Conservation (phyloP, 30 jellyfish, hydroid and myxozoan species). For the Hydra vulgaris region DNA sequence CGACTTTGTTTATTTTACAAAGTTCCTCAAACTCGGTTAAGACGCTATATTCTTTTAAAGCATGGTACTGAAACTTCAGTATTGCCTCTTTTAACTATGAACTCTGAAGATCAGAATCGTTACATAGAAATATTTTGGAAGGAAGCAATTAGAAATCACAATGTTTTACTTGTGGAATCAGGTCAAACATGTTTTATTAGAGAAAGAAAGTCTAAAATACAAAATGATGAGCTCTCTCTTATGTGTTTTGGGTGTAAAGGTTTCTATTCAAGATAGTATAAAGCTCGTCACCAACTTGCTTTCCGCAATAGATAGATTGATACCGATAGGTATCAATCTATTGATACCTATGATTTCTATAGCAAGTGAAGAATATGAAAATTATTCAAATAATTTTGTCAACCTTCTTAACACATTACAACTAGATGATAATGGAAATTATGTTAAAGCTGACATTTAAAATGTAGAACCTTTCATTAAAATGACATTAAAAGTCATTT, state of each 20-base stretch:
- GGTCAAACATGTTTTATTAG: neutral
- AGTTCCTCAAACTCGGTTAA: conserved; percentile 1
- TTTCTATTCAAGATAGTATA: conserved; percentile 1
- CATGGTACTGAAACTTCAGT: conserved; percentile 4
- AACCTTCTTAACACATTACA: neutral
- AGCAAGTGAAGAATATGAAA: neutral
- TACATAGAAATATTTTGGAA: neutral
- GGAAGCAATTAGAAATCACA: conserved; percentile 6
- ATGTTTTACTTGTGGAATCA: neutral
- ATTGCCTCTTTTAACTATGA: neutral
- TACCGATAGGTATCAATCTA: no score
- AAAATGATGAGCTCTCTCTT: neutral
- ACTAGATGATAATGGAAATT: conserved; percentile 4
- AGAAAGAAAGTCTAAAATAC: neutral
- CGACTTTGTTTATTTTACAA: conserved; percentile 29
- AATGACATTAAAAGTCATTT: no score
- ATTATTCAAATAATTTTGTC: neutral
- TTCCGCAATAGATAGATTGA: neutral
- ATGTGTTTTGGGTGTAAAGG: conserved; percentile 24
- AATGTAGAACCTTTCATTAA: no score
- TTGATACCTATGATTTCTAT: conserved; percentile 5
- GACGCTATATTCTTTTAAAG: conserved; percentile 10
- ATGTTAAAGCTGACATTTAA: conserved; percentile 9
- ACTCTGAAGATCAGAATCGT: conserved; percentile 14
- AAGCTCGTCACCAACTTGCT: conserved; percentile 20